A percentile compares a stretch with the other conserved stretches of the same genome.
These are phyloP conservation scores for Columba guinea DNA, from an alignment of 2,797 vertebrate genomes.

Conservation along the genomic window DNA sequence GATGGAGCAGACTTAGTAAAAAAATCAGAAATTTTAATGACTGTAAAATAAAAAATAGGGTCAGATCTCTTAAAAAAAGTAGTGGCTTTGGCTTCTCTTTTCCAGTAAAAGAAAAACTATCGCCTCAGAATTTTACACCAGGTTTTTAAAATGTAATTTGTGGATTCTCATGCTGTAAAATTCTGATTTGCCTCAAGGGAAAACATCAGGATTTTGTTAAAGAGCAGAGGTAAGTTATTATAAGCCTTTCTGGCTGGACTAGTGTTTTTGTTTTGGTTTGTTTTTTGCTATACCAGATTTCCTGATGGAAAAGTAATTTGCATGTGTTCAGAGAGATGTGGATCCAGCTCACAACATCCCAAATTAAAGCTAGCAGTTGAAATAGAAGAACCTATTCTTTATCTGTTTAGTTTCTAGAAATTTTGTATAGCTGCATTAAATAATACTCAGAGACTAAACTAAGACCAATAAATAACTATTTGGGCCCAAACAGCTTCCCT, in stretches of 20 bases:
- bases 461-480: background rate
- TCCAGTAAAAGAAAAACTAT: background rate
- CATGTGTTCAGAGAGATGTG: background rate
- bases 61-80: background rate
- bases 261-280: background rate
- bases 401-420: background rate
- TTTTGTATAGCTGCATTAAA: background rate
- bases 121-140: background rate
- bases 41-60: background rate
- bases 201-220: constrained; percentile 25
- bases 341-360: background rate
- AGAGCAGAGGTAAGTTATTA: background rate
- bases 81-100: background rate
- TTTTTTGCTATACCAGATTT: background rate
- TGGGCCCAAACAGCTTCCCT: background rate
- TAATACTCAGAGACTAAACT: background rate
- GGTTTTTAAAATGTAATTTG: constrained; percentile 3
- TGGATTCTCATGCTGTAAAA: background rate
- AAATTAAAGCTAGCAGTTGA: background rate
- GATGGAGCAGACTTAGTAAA: background rate
- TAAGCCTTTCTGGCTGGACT: background rate
- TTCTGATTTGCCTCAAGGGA: background rate
- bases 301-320: background rate
- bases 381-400: background rate
- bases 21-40: background rate